Evolutionary conservation across 2,113 vertebrate species (phyloP).

Genomic region (Myotis brandtii): DNA sequence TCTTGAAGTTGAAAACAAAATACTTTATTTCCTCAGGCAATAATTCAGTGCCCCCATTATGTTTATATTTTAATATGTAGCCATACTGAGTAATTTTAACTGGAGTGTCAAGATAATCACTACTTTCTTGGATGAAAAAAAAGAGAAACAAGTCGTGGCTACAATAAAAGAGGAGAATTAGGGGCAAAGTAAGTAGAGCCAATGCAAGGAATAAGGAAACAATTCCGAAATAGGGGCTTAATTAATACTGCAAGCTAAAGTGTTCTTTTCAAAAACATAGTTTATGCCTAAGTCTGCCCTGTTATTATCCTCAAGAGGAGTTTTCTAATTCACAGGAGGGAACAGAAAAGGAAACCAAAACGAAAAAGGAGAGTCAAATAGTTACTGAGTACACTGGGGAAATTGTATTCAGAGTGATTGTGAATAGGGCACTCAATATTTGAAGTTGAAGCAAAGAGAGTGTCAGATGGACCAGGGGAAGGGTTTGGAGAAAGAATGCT

Average conservation of each 20-base stretch:
- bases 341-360: background rate
- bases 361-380: background rate
- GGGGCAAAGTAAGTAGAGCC: background rate
- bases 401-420: accelerated
- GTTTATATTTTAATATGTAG: constrained; percentile 5
- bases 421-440: background rate
- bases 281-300: background rate
- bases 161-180: background rate
- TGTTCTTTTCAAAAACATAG: background rate
- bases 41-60: background rate
- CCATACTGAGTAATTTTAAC: background rate
- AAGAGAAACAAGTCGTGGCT: background rate
- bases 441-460: background rate
- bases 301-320: background rate
- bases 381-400: background rate
- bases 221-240: background rate
- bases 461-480: background rate
- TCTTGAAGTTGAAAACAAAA: constrained; percentile 46
- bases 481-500: background rate
- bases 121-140: background rate
- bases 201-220: background rate
- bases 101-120: background rate
- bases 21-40: constrained; percentile 8
- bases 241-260: background rate
- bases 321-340: background rate